A percentile compares a stretch with the other conserved stretches of the same genome.
Evolutionary conservation across 1,140 invertebrate species (phyloP).

Genomic region (Drosophila nannoptera): DNA sequence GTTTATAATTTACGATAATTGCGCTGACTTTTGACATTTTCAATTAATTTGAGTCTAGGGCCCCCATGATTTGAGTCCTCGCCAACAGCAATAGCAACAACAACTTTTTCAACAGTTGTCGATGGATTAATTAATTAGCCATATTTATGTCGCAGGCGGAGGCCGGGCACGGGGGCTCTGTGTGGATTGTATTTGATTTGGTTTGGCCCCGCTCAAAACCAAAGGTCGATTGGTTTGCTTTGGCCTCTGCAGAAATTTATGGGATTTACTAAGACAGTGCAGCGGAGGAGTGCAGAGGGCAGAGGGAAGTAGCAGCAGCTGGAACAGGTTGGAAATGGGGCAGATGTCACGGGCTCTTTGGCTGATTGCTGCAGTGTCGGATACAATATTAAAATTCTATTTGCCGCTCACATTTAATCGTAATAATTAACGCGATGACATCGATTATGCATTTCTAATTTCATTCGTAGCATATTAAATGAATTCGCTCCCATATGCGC

Average conservation of each 20-base stretch:
- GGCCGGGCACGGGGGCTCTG: neutral
- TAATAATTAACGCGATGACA: too few relatives aligned
- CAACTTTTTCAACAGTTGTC: slow-evolving; percentile 42
- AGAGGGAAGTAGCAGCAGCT: neutral
- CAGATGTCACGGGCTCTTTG: slow-evolving; percentile 1
- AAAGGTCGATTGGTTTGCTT: slow-evolving; percentile 2
- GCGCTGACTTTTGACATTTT: slow-evolving; percentile 60
- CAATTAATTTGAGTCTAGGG: slow-evolving; percentile 56
- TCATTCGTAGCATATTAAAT: too few relatives aligned
- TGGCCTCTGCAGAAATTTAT: slow-evolving; percentile 12
- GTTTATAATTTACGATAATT: slow-evolving; percentile 75
- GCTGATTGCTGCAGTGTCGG: neutral
- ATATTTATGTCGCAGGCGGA: slow-evolving; percentile 30
- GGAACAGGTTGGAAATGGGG: neutral
- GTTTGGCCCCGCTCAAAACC: neutral
- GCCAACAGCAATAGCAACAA: slow-evolving; percentile 9
- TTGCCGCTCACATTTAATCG: too few relatives aligned
- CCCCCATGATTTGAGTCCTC: neutral
- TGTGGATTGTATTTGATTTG: slow-evolving; percentile 23
- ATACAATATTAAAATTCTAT: neutral
- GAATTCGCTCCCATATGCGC: too few relatives aligned
- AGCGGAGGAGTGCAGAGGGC: neutral
- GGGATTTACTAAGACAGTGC: neutral
- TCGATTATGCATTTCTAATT: too few relatives aligned
- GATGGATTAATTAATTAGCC: slow-evolving; percentile 46